Percentiles rank a stretch among this genome's conserved stretches.
These are phyloP conservation scores for Bujurquina vittata DNA, from an alignment of 2,113 vertebrate genomes.

Conservation along the genomic window DNA sequence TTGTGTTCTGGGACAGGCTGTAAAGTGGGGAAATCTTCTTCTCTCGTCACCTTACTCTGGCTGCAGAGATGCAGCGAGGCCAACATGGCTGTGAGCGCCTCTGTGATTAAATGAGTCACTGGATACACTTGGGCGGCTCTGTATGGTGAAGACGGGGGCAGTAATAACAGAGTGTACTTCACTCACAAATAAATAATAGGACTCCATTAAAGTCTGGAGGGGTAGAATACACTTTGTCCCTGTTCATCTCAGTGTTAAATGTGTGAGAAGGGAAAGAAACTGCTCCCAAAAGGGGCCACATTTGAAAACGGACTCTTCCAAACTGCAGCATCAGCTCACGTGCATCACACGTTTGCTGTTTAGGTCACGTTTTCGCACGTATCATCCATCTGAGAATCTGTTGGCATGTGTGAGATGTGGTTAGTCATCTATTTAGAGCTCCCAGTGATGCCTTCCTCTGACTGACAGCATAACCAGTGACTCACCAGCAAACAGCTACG, in stretches of 20 bases:
- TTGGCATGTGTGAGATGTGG: background rate
- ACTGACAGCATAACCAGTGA: slow-evolving; percentile 25
- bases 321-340: background rate
- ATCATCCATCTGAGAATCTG: background rate
- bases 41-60: background rate
- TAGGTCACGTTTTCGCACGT: background rate
- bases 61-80: background rate
- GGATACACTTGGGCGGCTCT: background rate
- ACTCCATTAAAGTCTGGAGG: background rate
- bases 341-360: background rate
- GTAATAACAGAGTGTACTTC: background rate
- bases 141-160: background rate
- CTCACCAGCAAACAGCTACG: background rate
- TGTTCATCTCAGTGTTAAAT: background rate
- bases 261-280: background rate
- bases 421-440: slow-evolving; percentile 36
- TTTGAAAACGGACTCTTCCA: background rate
- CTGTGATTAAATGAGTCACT: background rate
- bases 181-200: background rate
- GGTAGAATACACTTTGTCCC: background rate
- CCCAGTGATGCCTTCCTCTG: slow-evolving; percentile 19
- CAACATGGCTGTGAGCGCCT: background rate
- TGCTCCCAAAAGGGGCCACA: background rate
- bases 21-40: background rate
- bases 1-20: accelerated